A percentile compares a stretch with the other conserved stretches of the same genome.
These are phyloP conservation scores for Mastomys coucha DNA, from an alignment of 2,113 vertebrate genomes.

Conservation along the genomic window DNA sequence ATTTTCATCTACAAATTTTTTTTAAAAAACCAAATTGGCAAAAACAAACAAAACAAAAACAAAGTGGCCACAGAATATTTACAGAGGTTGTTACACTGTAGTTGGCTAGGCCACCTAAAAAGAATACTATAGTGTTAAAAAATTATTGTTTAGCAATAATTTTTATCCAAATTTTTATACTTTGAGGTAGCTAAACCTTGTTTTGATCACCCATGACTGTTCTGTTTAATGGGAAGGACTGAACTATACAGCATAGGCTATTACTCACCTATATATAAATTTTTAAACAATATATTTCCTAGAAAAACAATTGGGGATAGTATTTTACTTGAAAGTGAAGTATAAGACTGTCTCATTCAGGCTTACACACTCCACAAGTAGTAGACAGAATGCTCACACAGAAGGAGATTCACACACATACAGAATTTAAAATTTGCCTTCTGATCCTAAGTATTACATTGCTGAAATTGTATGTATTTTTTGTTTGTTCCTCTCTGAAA, in stretches of 20 bases:
- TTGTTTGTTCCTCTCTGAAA: constrained; percentile 1
- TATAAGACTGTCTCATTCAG: neutral
- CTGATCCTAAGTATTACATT: neutral
- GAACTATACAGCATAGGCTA: neutral
- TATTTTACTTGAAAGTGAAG: neutral
- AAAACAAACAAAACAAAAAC: neutral
- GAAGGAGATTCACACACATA: neutral
- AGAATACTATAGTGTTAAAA: neutral
- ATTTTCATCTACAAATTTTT: constrained; percentile 42
- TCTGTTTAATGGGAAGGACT: neutral
- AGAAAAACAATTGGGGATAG: neutral
- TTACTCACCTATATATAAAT: neutral
- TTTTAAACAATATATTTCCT: neutral
- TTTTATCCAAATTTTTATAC: too few species aligned
- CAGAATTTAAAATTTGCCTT: neutral
- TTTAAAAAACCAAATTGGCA: neutral
- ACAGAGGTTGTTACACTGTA: neutral
- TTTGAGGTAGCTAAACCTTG: neutral
- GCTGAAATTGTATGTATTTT: neutral
- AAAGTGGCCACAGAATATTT: neutral
- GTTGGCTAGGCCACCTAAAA: neutral
- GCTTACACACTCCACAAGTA: neutral
- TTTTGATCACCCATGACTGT: neutral
- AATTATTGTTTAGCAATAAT: constrained; percentile 19
- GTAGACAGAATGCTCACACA: neutral